Conservation (phyloP, 2,797 vertebrate genomes). For the Gadopsis marmoratus region DNA sequence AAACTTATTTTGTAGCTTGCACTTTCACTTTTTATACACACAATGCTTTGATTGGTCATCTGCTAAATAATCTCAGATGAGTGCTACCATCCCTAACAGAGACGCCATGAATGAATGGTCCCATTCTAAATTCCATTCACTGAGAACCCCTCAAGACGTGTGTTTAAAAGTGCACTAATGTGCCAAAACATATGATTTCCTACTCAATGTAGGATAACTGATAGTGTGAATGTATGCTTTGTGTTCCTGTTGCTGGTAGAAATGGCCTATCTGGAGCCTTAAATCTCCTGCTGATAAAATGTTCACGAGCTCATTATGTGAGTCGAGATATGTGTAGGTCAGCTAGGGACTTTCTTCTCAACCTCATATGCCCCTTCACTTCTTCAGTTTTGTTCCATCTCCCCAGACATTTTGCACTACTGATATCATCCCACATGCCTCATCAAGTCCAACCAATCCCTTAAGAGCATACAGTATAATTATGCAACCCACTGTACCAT, state of each 20-base stretch:
- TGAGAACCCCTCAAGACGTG: slow-evolving; percentile 56
- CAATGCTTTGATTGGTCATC: not conserved
- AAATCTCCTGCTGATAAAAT: slow-evolving; percentile 71
- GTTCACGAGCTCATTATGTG: slow-evolving; percentile 70
- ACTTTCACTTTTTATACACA: not conserved
- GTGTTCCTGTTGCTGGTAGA: slow-evolving; percentile 30
- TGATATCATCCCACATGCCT: slow-evolving; percentile 12
- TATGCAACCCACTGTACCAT: slow-evolving; percentile 75
- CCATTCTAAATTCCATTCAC: slow-evolving; percentile 56
- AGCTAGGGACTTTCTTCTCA: slow-evolving; percentile 61
- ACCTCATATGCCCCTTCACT: slow-evolving; percentile 47
- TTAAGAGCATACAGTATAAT: slow-evolving; percentile 3
- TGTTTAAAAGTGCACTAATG: slow-evolving; percentile 5
- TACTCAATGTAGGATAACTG: slow-evolving; percentile 13
- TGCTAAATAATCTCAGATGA: not conserved
- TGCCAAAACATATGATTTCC: slow-evolving; percentile 22
- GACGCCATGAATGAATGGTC: slow-evolving; percentile 32
- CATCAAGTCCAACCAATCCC: not conserved
- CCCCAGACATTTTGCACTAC: slow-evolving; percentile 3
- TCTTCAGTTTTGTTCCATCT: slow-evolving; percentile 19
- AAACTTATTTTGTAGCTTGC: not conserved
- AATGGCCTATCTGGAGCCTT: slow-evolving; percentile 57
- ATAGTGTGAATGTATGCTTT: slow-evolving; percentile 28
- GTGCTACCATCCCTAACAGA: not conserved
- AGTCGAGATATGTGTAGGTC: slow-evolving; percentile 36